Base-by-base conservation (phyloP, 2,888 invertebrate species). In the Boloria selene region DNA sequence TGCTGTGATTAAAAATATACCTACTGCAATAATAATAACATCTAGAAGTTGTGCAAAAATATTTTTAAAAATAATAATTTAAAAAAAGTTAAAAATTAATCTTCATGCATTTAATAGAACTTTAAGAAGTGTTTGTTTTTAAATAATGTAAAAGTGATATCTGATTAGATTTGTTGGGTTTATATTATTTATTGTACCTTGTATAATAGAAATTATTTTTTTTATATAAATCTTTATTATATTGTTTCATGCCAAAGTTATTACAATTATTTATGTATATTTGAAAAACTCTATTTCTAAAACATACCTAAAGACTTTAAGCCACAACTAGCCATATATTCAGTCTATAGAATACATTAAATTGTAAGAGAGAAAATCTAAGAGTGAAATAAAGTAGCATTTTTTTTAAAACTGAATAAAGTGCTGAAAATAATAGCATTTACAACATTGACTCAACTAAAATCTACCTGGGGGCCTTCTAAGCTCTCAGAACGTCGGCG, bases 401-500 rank as follows among this genome's bases (percentile, higher is more conserved):
- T 14, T 26, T 6, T n/a, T 6, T 22, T 65, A 59, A 26, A 68
- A 65, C 63, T 5, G 18, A 38, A 38, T 54, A 67, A 31, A 50
- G 70, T 72, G 68, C 68, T 68, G 55, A 66, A 68, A 71, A 69
- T 56, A 63, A 62, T 71, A 71, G 49, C 61, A 55, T 49, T 44
- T 72, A 75, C 65, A 69, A 73, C 74, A 75, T 68, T 47, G 67
- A 73, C 61, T 72, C 72, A 71, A 73, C 66, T 69, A 73, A 73
- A 62, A 67, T 67, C 89, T 81, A 93, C 90, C 84, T 94, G 93
- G 22, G 94, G 93, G 75, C 92, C 93, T 74, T 94, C 94, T 47
- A 94, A 88, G 80, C 93, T 94, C 74, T 94, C 94, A 73, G 94
- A 94, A 72, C 94, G 86, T 65, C 93, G 82, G 74, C 92, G 82